Conservation (phyloP, 2,113 vertebrate species). For the Leucopsar rothschildi region DNA sequence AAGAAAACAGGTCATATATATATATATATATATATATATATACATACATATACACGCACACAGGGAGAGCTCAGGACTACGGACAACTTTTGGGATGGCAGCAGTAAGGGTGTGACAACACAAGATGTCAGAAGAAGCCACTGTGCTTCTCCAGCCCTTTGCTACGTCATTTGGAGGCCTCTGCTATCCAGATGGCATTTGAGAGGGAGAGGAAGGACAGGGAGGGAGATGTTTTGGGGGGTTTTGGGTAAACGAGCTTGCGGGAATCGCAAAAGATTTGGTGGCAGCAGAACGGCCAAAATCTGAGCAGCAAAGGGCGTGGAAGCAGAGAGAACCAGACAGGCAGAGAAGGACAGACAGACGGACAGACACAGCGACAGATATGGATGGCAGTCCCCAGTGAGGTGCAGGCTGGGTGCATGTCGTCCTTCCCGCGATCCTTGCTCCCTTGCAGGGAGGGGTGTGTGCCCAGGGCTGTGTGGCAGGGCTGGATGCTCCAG, state of each 20-base stretch:
- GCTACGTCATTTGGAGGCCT: constrained; percentile 52
- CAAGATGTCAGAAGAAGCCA: constrained; percentile 56
- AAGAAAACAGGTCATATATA: not conserved
- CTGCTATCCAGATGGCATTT: not conserved
- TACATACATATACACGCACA: constrained; percentile 42
- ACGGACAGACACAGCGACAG: constrained; percentile 37
- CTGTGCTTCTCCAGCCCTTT: constrained; percentile 63
- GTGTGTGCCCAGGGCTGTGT: not conserved
- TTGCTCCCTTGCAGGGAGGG: constrained; percentile 21
- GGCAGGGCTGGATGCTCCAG: not conserved
- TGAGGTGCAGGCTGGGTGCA: constrained; percentile 52
- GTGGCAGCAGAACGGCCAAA: not conserved
- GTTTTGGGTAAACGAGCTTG: not conserved
- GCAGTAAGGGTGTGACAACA: constrained; percentile 35
- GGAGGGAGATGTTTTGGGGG: not conserved
- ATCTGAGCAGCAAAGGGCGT: constrained; percentile 66
- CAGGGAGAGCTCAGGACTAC: constrained; percentile 21
- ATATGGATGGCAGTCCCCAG: constrained; percentile 47
- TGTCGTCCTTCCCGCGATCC: constrained; percentile 67
- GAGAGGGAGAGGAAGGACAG: not conserved
- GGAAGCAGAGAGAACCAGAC: constrained; percentile 51
- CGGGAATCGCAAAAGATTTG: not conserved
- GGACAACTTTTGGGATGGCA: constrained; percentile 39
- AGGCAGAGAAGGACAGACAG: constrained; percentile 43
- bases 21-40: not conserved